Percentiles rank a stretch among this genome's conserved stretches.
Conservation (phyloP, 1,140 invertebrate species). For the Monochamus saltuarius region DNA sequence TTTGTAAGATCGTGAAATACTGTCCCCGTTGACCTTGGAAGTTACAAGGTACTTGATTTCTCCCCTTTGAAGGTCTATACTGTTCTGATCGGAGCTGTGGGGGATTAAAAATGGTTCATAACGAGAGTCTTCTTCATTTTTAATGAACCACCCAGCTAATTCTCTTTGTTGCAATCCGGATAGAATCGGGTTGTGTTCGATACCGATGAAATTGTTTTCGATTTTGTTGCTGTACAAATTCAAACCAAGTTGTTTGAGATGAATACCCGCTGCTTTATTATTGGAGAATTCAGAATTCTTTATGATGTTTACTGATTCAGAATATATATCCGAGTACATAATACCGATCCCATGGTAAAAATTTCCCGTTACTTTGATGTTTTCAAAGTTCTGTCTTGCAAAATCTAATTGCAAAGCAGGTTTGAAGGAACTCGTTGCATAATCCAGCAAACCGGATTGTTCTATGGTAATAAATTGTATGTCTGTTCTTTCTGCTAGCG, state of each 20-base stretch:
- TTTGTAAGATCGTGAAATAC: constrained; percentile 47
- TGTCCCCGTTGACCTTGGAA: constrained; percentile 60
- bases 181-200: constrained; percentile 89
- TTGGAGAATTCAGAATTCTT: constrained; percentile 85
- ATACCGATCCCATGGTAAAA: constrained; percentile 86
- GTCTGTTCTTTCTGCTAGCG: constrained; percentile 80
- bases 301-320: constrained; percentile 78
- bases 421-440: constrained; percentile 85
- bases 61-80: constrained; percentile 64
- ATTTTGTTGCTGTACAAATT: constrained; percentile 74
- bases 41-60: constrained; percentile 80
- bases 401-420: constrained; percentile 96
- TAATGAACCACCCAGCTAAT: constrained; percentile 87
- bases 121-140: constrained; percentile 65
- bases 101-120: constrained; percentile 73
- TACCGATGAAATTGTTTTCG: constrained; percentile 84
- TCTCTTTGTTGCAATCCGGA: constrained; percentile 84
- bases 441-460: constrained; percentile 92
- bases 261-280: constrained; percentile 86
- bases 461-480: constrained; percentile 88
- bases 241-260: constrained; percentile 83
- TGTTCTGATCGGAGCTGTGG: constrained; percentile 56
- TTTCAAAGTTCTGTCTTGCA: constrained; percentile 86
- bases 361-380: constrained; percentile 78
- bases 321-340: constrained; percentile 86